Evolutionary conservation across 2,888 invertebrate species (phyloP).

Genomic region (Leptogaster cylindrica): DNA sequence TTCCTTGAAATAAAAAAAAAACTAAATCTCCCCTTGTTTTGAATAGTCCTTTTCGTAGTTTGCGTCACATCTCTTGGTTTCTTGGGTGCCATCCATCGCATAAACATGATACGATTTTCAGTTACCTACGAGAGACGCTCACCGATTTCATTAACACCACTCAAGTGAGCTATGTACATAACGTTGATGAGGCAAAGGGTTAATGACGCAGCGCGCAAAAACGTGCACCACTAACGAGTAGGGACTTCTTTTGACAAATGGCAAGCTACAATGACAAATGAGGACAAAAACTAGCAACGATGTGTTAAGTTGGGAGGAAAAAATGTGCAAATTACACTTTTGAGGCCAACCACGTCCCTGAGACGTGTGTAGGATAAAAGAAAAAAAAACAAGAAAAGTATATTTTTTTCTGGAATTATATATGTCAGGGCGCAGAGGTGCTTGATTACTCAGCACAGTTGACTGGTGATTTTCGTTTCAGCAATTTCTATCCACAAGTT

Average conservation of each 20-base stretch:
- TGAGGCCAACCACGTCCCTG: neutral
- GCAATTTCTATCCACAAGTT: neutral
- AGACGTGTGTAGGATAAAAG: neutral
- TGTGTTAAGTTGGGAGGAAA: constrained; percentile 1
- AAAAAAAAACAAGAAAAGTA: too few relatives aligned
- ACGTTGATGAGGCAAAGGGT: too few relatives aligned
- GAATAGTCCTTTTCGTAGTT: too few relatives aligned
- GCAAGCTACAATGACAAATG: constrained; percentile 1
- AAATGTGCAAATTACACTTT: neutral
- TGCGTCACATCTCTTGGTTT: too few relatives aligned
- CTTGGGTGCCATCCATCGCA: too few relatives aligned
- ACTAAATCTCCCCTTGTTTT: too few relatives aligned
- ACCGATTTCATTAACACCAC: too few relatives aligned
- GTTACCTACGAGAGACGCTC: too few relatives aligned
- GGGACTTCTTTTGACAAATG: neutral
- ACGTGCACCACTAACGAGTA: neutral
- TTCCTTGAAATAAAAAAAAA: too few relatives aligned
- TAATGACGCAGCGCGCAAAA: too few relatives aligned
- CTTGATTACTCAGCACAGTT: neutral
- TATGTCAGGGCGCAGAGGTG: neutral
- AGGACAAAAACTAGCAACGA: constrained; percentile 4
- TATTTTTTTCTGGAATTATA: neutral
- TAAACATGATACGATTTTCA: too few relatives aligned
- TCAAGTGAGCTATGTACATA: too few relatives aligned
- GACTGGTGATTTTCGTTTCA: neutral